A percentile compares a stretch with the other conserved stretches of the same genome.
Conservation (phyloP, 2,797 vertebrate genomes). For the Xenentodon cancila region DNA sequence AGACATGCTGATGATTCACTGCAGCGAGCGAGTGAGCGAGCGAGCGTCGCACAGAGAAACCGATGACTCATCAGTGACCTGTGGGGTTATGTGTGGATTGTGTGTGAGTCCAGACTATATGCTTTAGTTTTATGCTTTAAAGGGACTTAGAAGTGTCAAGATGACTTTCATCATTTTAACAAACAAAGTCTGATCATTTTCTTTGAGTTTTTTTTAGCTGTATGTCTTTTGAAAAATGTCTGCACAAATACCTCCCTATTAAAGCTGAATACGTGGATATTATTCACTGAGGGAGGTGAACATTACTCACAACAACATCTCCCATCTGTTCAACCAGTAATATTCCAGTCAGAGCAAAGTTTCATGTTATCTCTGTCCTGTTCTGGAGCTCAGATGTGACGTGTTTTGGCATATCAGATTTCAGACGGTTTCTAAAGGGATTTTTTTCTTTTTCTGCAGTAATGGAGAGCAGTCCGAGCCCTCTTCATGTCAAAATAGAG, state of each 20-base stretch:
- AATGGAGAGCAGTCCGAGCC: not conserved
- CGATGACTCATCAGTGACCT: constrained; percentile 29
- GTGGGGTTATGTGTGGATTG: constrained; percentile 17
- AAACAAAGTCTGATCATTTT: not conserved
- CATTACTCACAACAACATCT: not conserved
- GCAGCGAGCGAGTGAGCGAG: constrained; percentile 46
- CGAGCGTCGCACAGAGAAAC: constrained; percentile 20
- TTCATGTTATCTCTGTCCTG: too few species aligned
- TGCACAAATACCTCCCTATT: not conserved
- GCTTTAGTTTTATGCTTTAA: constrained; percentile 3
- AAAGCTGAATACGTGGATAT: not conserved
- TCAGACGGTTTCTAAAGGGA: not conserved
- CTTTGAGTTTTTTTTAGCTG: not conserved
- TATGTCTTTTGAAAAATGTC: not conserved
- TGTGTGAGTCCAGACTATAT: constrained; percentile 14
- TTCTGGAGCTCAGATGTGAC: too few species aligned
- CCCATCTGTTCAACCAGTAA: not conserved
- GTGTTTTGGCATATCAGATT: too few species aligned
- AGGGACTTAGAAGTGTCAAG: constrained; percentile 3
- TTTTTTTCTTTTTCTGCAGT: not conserved
- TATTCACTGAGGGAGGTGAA: constrained; percentile 2
- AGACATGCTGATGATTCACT: constrained; percentile 46
- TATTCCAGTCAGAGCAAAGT: too few species aligned
- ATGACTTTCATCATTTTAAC: not conserved
- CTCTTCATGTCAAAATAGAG: too few species aligned